Conservation (phyloP, 2,888 invertebrate genomes). For the Oithona nana region DNA sequence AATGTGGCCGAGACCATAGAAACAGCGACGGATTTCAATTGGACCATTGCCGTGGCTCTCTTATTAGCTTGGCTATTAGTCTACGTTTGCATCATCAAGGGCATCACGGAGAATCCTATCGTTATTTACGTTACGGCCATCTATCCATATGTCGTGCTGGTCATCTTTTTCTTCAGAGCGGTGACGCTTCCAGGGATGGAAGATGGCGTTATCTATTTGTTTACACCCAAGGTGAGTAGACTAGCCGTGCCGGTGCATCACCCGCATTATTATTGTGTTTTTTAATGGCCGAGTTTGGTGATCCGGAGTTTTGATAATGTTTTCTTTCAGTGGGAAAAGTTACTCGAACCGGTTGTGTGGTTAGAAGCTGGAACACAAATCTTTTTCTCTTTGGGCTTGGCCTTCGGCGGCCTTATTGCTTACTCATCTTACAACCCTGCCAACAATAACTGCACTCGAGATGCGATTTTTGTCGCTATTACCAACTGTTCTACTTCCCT, state of each 20-base stretch:
- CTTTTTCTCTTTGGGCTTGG: constrained; percentile 84
- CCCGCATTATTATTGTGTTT: background rate
- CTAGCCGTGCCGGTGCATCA: too few relatives aligned
- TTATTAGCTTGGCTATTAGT: constrained; percentile 80
- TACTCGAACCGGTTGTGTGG: constrained; percentile 88
- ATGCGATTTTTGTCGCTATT: constrained; percentile 74
- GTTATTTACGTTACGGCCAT: constrained; percentile 55
- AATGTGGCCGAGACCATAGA: constrained; percentile 76
- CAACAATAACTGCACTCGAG: constrained; percentile 85
- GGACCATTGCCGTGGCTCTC: constrained; percentile 69
- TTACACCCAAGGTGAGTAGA: constrained; percentile 53
- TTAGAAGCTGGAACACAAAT: constrained; percentile 93
- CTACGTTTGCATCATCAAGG: constrained; percentile 91
- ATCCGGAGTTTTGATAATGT: background rate
- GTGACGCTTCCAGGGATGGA: constrained; percentile 69
- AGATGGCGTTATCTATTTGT: constrained; percentile 68
- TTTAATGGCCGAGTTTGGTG: background rate
- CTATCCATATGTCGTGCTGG: constrained; percentile 83
- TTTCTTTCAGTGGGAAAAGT: constrained; percentile 50
- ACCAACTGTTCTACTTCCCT: constrained; percentile 88
- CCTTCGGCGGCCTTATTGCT: constrained; percentile 86
- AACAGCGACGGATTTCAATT: constrained; percentile 65
- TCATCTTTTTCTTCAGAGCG: constrained; percentile 87
- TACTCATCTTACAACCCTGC: constrained; percentile 92
- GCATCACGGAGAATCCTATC: constrained; percentile 44